A percentile compares a stretch with the other conserved stretches of the same genome.
Conservation (phyloP, 2,888 invertebrate genomes). For the Shargacucullia verbasci region DNA sequence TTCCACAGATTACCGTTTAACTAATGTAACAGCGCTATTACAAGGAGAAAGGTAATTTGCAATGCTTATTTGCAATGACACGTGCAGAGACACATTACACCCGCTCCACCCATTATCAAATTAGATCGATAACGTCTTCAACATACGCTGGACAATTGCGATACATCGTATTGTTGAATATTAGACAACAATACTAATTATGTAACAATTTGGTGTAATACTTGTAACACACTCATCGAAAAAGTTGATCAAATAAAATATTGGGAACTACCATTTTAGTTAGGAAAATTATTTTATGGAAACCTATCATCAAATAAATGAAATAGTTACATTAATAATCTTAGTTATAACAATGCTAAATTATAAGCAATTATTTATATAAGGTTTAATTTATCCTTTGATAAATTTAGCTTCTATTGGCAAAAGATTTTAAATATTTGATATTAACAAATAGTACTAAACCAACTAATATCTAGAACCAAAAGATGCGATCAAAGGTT, state of each 20-base stretch:
- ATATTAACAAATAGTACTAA: too few species aligned
- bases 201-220: constrained; percentile 8
- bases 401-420: neutral
- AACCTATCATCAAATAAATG: too few species aligned
- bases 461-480: too few species aligned
- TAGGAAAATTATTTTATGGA: too few species aligned
- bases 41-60: constrained; percentile 21
- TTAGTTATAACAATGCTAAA: too few species aligned
- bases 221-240: neutral
- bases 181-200: constrained; percentile 7
- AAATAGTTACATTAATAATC: constrained; percentile 11
- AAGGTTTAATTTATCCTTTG: too few species aligned
- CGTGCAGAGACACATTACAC: constrained; percentile 3
- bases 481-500: too few species aligned
- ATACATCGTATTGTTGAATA: neutral
- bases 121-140: constrained; percentile 16
- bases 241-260: constrained; percentile 13
- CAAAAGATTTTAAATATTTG: neutral
- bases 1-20: constrained; percentile 21
- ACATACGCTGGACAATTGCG: neutral
- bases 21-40: constrained; percentile 15
- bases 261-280: constrained; percentile 3
- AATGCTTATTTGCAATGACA: constrained; percentile 30
- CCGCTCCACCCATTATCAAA: constrained; percentile 7
- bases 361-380: too few species aligned